A percentile compares a stretch with the other conserved stretches of the same genome.
Evolutionary conservation across 2,888 invertebrate genomes (phyloP).

Genomic region (Acronicta aceris): DNA sequence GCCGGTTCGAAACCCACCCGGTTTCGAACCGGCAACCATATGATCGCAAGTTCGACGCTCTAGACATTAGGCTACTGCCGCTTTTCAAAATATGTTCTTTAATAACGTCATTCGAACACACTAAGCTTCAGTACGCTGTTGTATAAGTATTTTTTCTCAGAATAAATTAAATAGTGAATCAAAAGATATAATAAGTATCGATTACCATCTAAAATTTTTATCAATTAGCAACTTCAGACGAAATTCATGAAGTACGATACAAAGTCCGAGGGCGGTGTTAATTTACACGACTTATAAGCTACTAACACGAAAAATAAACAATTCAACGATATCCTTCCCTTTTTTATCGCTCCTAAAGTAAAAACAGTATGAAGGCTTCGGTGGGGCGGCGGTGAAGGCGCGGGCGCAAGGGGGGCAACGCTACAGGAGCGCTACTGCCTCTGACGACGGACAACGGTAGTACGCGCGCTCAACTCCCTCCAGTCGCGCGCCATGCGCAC

Average conservation of each 20-base stretch:
- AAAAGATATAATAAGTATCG: conserved; percentile 41
- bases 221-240: conserved; percentile 73
- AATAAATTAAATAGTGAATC: conserved; percentile 25
- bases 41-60: too few relatives aligned
- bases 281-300: conserved; percentile 87
- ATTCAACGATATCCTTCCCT: conserved; percentile 84
- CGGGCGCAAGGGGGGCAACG: conserved; percentile 65
- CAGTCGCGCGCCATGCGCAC: conserved; percentile 83
- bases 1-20: too few relatives aligned
- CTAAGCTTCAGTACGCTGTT: too few relatives aligned
- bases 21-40: too few relatives aligned
- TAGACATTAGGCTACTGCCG: too few relatives aligned
- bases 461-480: conserved; percentile 85
- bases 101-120: too few relatives aligned
- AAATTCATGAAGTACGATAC: conserved; percentile 75
- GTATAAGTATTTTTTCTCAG: conserved; percentile 4
- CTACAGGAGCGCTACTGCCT: conserved; percentile 88
- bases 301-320: conserved; percentile 88
- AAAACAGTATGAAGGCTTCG: conserved; percentile 83
- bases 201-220: conserved; percentile 59
- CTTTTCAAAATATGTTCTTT: too few relatives aligned
- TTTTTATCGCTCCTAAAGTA: conserved; percentile 85
- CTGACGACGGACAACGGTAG: conserved; percentile 80
- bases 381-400: conserved; percentile 55
- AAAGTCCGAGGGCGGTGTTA: conserved; percentile 79